Evolutionary conservation across 2,888 invertebrate species (phyloP).

Genomic region (Parapristionchus giblindavisi): DNA sequence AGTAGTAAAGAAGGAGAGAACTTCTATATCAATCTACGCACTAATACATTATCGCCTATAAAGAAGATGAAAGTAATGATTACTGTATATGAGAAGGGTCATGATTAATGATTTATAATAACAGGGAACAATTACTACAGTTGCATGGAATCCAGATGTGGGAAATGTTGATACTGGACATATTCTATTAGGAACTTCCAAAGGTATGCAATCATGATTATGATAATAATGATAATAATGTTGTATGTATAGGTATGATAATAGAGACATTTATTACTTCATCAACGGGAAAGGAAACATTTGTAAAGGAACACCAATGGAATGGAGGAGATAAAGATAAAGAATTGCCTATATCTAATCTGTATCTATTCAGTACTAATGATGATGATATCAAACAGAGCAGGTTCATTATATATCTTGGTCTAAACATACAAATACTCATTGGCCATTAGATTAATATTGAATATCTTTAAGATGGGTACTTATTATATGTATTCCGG

Average conservation of each 20-base stretch:
- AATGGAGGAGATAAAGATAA: conserved; percentile 36
- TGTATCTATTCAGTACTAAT: conserved; percentile 48
- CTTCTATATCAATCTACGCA: conserved; percentile 60
- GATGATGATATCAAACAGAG: conserved; percentile 46
- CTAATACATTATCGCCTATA: conserved; percentile 46
- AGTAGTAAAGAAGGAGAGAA: conserved; percentile 60
- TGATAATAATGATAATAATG: too few species aligned
- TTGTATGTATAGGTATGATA: conserved; percentile 40
- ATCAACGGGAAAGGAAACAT: conserved; percentile 47
- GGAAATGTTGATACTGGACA: conserved; percentile 61
- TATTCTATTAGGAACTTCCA: conserved; percentile 63
- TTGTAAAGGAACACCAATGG: conserved; percentile 51
- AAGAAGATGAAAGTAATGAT: conserved; percentile 52
- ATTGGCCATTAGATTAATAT: background rate
- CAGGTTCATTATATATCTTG: too few species aligned
- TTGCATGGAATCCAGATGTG: conserved; percentile 66
- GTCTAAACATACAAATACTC: background rate
- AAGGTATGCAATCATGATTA: conserved; percentile 47
- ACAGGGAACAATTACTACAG: conserved; percentile 59
- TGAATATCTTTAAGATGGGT: conserved; percentile 20
- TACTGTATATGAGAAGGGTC: background rate
- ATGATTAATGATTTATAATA: conserved; percentile 18
- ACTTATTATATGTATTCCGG: conserved; percentile 25
- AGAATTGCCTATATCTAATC: conserved; percentile 47
- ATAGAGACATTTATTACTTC: conserved; percentile 46